Conservation (phyloP, 2,797 vertebrate species). For the Poliocrania exsul region DNA sequence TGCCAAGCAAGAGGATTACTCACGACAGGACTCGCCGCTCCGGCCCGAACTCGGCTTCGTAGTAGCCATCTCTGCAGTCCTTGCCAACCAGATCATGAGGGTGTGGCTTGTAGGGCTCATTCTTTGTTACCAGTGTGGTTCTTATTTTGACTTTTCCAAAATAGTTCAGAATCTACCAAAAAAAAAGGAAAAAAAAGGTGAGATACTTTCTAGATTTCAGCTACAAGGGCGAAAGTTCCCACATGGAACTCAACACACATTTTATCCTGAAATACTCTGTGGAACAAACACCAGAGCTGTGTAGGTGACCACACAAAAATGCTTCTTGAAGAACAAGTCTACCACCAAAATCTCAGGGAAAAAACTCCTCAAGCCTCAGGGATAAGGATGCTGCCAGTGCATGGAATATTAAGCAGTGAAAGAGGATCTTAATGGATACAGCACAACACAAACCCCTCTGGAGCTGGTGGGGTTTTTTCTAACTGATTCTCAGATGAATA, state of each 20-base stretch:
- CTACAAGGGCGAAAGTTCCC: background rate
- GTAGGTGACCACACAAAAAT: background rate
- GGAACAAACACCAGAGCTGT: background rate
- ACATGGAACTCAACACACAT: background rate
- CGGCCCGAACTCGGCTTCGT: constrained; percentile 94
- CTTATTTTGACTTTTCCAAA: constrained; percentile 91
- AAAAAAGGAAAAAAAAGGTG: background rate
- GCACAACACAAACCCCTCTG: background rate
- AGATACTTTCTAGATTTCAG: background rate
- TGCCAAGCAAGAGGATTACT: constrained; percentile 72
- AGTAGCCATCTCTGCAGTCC: constrained; percentile 96
- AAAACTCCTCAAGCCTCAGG: background rate
- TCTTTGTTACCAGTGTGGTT: constrained; percentile 94
- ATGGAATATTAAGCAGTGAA: background rate
- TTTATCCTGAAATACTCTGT: background rate
- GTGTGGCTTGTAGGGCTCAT: constrained; percentile 92
- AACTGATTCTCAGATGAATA: background rate
- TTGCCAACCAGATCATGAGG: constrained; percentile 97
- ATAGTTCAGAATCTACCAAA: constrained; percentile 87
- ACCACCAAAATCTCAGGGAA: background rate
- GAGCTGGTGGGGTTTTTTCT: background rate
- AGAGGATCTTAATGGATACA: background rate
- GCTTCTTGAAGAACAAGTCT: background rate
- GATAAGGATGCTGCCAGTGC: background rate
- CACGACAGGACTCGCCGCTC: constrained; percentile 94